Percentiles rank a stretch among this genome's conserved stretches.
These are phyloP conservation scores for Mythimna vitellina DNA, from an alignment of 2,888 invertebrate species.

Conservation along the genomic window DNA sequence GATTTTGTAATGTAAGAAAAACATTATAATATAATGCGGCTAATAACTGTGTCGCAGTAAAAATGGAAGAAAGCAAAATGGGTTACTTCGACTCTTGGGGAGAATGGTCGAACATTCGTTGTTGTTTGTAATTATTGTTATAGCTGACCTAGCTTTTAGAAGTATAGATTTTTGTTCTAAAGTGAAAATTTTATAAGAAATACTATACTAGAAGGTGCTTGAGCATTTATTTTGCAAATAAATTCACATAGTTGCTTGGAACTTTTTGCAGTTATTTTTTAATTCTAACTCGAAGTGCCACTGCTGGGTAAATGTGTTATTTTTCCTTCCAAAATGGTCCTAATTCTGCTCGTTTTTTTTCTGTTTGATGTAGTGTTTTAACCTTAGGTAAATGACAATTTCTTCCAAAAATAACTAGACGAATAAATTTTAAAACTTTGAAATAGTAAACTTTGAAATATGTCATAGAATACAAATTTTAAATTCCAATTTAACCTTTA, in stretches of 20 bases:
- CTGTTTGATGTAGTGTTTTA: too few relatives aligned
- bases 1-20: slow-evolving; percentile 48
- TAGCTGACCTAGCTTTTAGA: slow-evolving; percentile 30
- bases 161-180: slow-evolving; percentile 34
- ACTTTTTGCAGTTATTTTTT: not conserved
- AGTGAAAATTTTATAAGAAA: slow-evolving; percentile 12
- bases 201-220: not conserved
- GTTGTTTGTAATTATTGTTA: slow-evolving; percentile 54
- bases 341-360: not conserved
- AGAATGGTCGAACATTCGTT: slow-evolving; percentile 50
- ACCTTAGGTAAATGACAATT: too few relatives aligned
- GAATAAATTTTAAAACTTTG: too few relatives aligned
- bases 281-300: not conserved
- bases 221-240: not conserved
- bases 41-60: slow-evolving; percentile 20
- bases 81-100: slow-evolving; percentile 11
- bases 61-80: slow-evolving; percentile 40
- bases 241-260: not conserved
- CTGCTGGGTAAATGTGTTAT: not conserved
- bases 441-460: too few relatives aligned
- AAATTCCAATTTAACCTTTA: too few relatives aligned
- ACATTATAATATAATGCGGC: slow-evolving; percentile 21
- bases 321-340: not conserved
- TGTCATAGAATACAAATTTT: too few relatives aligned
- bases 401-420: too few relatives aligned